Base-by-base conservation (phyloP, 2,113 vertebrate genomes). In the Hypomesus transpacificus region DNA sequence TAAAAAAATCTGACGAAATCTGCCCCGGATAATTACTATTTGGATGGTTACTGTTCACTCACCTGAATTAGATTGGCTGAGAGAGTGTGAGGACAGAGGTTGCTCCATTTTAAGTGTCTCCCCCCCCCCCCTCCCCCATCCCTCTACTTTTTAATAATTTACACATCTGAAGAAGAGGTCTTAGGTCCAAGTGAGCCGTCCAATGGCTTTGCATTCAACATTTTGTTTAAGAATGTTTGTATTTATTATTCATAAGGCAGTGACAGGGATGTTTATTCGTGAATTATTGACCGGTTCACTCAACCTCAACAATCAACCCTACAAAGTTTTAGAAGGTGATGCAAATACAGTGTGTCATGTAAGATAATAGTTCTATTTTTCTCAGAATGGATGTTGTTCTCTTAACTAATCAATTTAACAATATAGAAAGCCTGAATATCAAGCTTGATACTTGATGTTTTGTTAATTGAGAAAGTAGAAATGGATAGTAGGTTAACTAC, bases 261-360 rank as follows among this genome's bases (percentile, higher is more conserved):
- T 63, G 78, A 9, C 26, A 20, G 22, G 56, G 64, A 68, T 17
- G 60, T 56, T 24, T 18, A 24, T 20, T 59, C 52, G 70, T 87
- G 22, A 83, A 87, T 83, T 71, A 87, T 82, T 65, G 54, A 82
- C 59, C 51, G 14, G 4, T 11, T 54, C 22, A 4, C 54, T n/a
- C 52, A n/a, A 39, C 64, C 9, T 56, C 31, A 65, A 20, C 14
- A 46, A 46, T 46, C 7, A 46, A 7, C 39, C 39, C 39, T 46
- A 1, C 39, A 46, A 46, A 46, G 39, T 46, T 46, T 46, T 1
- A 9, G 39, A 46, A 46, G 39, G 39, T 46, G 39, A 46, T 46
- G 39, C 7, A 46, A 46, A 46, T 46, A 46, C 9, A 8, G 39
- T 46, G 39, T 46, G 39, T 11, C 39, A 7, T 13, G 39, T 13